A percentile compares a stretch with the other conserved stretches of the same genome.
Conservation (phyloP, 2,888 invertebrate genomes). For the Diogma glabrata region DNA sequence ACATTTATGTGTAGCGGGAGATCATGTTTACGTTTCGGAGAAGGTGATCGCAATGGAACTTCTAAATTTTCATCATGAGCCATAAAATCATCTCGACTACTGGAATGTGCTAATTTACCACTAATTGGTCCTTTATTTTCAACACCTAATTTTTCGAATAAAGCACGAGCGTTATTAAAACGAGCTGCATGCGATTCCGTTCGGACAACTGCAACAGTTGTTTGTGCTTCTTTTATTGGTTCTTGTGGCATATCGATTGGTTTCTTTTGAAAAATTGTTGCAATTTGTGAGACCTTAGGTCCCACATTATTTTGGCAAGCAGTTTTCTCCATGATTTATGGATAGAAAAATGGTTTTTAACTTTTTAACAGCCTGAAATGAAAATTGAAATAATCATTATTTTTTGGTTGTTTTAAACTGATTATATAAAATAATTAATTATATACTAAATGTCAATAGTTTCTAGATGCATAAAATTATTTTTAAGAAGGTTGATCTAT, state of each 20-base stretch:
- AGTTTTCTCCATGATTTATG: constrained; percentile 48
- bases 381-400: too few species aligned
- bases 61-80: constrained; percentile 36
- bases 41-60: constrained; percentile 35
- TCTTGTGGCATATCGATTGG: constrained; percentile 38
- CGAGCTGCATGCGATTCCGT: constrained; percentile 84
- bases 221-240: constrained; percentile 33
- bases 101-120: constrained; percentile 32
- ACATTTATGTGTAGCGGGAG: constrained; percentile 37
- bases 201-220: constrained; percentile 62
- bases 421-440: too few species aligned
- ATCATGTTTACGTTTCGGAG: constrained; percentile 30
- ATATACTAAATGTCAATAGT: too few species aligned
- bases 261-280: constrained; percentile 77
- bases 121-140: constrained; percentile 40
- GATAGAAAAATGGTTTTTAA: neutral
- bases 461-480: too few species aligned
- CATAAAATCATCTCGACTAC: constrained; percentile 35
- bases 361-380: neutral
- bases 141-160: constrained; percentile 80
- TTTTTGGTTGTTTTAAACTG: too few species aligned
- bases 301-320: constrained; percentile 42
- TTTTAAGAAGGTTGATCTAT: too few species aligned
- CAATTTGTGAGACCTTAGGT: constrained; percentile 82
- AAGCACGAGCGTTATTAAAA: constrained; percentile 81